These are phyloP conservation scores for Thinocorus orbignyianus DNA, from an alignment of 2,113 vertebrate species.

Conservation along the genomic window DNA sequence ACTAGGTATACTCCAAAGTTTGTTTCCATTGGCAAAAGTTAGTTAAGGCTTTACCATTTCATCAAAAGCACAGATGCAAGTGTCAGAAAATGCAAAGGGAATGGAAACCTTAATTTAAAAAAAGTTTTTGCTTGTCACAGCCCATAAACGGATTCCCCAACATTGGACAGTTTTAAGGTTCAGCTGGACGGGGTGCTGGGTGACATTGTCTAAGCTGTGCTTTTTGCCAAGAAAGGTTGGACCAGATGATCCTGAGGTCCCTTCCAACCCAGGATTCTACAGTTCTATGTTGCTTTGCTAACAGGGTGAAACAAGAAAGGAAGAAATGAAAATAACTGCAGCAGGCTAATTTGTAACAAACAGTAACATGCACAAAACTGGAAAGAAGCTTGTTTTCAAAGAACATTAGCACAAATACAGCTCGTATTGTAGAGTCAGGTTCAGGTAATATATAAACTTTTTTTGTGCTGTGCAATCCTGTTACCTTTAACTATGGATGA, in stretches of 20 bases:
- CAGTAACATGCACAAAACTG: rapidly evolving
- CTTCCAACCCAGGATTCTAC: background rate
- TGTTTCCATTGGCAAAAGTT: background rate
- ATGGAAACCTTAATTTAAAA: background rate
- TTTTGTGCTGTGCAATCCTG: background rate
- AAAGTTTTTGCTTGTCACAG: too few species aligned
- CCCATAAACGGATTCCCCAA: background rate
- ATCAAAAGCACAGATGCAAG: rapidly evolving
- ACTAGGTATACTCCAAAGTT: background rate
- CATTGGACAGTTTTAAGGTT: background rate
- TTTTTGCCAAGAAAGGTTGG: background rate
- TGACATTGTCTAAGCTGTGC: background rate
- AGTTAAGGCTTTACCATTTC: background rate
- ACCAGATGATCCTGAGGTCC: background rate
- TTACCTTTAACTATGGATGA: rapidly evolving
- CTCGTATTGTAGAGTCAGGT: background rate
- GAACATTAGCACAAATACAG: too few species aligned
- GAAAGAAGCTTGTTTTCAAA: too few species aligned
- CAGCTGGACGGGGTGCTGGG: background rate
- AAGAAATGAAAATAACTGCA: background rate
- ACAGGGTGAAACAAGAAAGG: background rate
- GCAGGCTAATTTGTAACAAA: too few species aligned
- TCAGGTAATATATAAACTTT: rapidly evolving
- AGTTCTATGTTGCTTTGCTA: background rate
- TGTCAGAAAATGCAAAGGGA: background rate